Conservation (phyloP, 1,140 invertebrate genomes). For the Drosophila littoralis region DNA sequence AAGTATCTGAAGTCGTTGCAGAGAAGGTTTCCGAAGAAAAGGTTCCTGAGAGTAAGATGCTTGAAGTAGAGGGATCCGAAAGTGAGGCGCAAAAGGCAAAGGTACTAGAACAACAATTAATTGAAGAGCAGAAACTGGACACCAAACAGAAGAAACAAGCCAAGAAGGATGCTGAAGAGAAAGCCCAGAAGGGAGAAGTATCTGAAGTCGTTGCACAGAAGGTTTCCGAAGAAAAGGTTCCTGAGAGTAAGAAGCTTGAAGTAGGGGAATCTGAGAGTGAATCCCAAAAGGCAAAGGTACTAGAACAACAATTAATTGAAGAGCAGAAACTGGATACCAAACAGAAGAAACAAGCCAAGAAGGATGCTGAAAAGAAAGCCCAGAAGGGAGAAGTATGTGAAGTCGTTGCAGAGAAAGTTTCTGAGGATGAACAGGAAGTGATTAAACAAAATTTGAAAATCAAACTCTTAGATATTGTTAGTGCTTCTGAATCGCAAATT, state of each 20-base stretch:
- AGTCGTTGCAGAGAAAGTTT: slow-evolving; percentile 22
- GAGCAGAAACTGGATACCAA: slow-evolving; percentile 19
- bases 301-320: neutral
- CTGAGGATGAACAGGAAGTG: slow-evolving; percentile 7
- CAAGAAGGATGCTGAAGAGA: slow-evolving; percentile 7
- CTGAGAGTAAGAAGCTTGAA: slow-evolving; percentile 8
- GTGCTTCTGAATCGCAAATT: slow-evolving; percentile 16
- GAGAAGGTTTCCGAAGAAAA: neutral
- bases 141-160: slow-evolving; percentile 20
- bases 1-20: slow-evolving; percentile 1
- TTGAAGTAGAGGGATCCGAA: slow-evolving; percentile 4
- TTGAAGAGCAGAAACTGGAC: slow-evolving; percentile 11
- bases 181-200: slow-evolving; percentile 5
- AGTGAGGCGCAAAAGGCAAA: neutral
- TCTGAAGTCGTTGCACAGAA: slow-evolving; percentile 18
- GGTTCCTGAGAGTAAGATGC: neutral
- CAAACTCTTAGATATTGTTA: slow-evolving; percentile 6
- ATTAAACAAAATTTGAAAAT: neutral
- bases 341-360: slow-evolving; percentile 28
- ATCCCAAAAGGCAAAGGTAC: slow-evolving; percentile 7
- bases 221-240: slow-evolving; percentile 11
- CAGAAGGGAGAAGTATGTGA: slow-evolving; percentile 50
- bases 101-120: neutral
- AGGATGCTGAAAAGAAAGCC: slow-evolving; percentile 8
- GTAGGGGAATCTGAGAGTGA: slow-evolving; percentile 6